Evolutionary conservation across 2,113 vertebrate genomes (phyloP), one percentile per base, ranked within the genome.

Genomic region (Pao palembangensis): DNA sequence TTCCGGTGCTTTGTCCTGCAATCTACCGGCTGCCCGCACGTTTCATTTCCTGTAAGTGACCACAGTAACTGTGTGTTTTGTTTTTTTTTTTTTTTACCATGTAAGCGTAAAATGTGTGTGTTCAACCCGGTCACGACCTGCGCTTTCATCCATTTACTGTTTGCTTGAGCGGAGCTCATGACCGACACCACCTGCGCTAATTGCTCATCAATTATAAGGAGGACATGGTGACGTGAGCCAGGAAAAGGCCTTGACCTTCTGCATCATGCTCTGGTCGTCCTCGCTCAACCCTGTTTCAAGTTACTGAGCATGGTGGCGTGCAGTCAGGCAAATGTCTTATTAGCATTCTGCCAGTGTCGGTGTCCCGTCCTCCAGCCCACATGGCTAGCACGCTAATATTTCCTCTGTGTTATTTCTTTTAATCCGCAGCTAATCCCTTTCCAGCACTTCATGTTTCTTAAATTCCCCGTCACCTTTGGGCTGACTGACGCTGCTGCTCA

Each of bases 141-240:
- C 58, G 53, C 62, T 65, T 66, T 81, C 66, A 64, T 71, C 74
- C 53, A n/a, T 61, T 67, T 53, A 43, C 67, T 60, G 51, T 46
- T 51, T 43, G 75, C 79, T 56, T 8, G 67, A 69, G 69, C 69
- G 69, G 73, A 64, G 71, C 69, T 69, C 71, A 49, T 73, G 81
- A 83, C 82, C 82, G 73, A 44, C 63, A n/a, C 71, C 69, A 77
- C 72, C 76, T 80, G 79, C 50, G 67, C 82, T 87, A 88, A 89
- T 88, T 87, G 78, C 85, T 79, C 85, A 88, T 89, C 83, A 85
- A 76, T 88, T 86, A 88, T 73, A 66, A 71, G 77, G 73, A 77
- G 71, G 78, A 73, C 59, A 68, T 56, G 18, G 73, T 65, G 61
- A 67, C 25, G 4, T 71, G 63, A 64, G 61, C n/a, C 55, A 41